Conservation (phyloP, 2,113 vertebrate species). For the Platycercus adscitus region DNA sequence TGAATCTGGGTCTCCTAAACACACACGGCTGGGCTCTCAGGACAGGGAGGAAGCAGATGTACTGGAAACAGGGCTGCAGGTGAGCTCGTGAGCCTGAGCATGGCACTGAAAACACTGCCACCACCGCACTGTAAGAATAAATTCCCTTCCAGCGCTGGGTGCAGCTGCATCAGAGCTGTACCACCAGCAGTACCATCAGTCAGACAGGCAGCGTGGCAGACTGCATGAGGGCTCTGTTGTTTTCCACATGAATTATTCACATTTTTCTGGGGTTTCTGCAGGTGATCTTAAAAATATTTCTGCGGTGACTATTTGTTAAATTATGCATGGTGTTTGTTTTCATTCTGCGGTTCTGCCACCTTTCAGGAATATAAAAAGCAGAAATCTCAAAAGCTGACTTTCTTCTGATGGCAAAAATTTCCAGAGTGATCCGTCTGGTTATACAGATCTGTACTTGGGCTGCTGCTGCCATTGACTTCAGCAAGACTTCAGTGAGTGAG, state of each 20-base stretch:
- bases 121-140: not conserved
- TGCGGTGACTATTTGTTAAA: not conserved
- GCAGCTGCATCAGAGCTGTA: not conserved
- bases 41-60: not conserved
- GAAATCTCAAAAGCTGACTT: not conserved
- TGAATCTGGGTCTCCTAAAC: not conserved
- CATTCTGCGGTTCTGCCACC: not conserved
- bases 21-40: not conserved
- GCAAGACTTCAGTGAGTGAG: not conserved
- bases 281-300: constrained; percentile 40
- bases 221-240: not conserved
- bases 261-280: constrained; percentile 25
- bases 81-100: accelerated
- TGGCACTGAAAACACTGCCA: not conserved
- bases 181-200: not conserved
- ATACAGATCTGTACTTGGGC: not conserved
- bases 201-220: not conserved
- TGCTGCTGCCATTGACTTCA: not conserved
- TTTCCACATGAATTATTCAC: constrained; percentile 19
- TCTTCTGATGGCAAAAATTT: not conserved
- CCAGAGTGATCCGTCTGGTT: not conserved
- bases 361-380: constrained; percentile 17
- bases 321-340: constrained; percentile 60
- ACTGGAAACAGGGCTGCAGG: not conserved
- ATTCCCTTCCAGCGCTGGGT: not conserved